phyloP scores from a whole-genome alignment of 35 echinoderm and acorn worm genomes.

The Lytechinus pictus region DNA sequence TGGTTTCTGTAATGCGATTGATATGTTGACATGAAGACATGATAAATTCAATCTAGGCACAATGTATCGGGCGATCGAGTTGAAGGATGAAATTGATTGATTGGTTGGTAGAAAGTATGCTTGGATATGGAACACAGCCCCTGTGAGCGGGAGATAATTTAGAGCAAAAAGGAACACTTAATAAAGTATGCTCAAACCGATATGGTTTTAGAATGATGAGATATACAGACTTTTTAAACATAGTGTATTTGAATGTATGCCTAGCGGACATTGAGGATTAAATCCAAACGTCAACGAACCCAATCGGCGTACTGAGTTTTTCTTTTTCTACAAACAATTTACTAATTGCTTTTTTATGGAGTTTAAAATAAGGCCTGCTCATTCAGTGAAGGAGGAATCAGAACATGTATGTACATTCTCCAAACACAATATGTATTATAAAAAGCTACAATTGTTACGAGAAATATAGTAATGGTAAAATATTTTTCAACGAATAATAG shows the following conservation, averaged over 20 bases:
- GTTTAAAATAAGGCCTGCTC: too few relatives aligned
- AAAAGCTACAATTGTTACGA: too few relatives aligned
- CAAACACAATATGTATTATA: too few relatives aligned
- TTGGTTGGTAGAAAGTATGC: background rate
- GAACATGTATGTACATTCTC: too few relatives aligned
- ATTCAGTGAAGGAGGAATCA: too few relatives aligned
- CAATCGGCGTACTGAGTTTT: background rate
- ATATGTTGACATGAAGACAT: background rate
- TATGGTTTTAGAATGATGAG: background rate
- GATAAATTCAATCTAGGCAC: background rate
- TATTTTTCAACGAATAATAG: too few relatives aligned
- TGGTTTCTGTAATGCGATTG: background rate
- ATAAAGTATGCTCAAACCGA: background rate
- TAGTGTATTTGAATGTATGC: background rate
- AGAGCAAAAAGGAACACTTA: constrained; percentile 14
- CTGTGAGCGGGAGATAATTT: background rate
- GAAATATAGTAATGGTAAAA: too few relatives aligned
- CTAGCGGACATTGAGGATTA: background rate
- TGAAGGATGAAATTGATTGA: constrained; percentile 12
- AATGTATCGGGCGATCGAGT: background rate
- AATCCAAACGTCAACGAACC: background rate
- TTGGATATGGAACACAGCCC: background rate
- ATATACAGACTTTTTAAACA: background rate
- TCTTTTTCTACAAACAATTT: background rate
- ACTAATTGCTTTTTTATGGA: background rate